These are phyloP conservation scores for Erythrocercus mccallii DNA, from an alignment of 2,113 vertebrate species.

Conservation along the genomic window DNA sequence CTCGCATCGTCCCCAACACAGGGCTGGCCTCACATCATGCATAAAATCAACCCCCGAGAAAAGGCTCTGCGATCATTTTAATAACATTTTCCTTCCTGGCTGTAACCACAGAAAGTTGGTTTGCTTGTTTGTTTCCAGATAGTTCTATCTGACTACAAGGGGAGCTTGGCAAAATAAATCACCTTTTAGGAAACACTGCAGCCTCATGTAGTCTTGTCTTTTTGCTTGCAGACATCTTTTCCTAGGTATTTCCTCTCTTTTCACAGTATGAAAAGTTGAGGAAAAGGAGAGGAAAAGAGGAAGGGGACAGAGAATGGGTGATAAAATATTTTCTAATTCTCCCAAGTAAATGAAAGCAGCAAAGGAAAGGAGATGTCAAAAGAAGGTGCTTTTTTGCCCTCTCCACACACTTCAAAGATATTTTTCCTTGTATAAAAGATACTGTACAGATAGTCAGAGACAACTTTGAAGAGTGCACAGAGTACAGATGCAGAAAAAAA, in stretches of 20 bases:
- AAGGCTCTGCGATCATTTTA: not conserved
- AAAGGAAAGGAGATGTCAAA: slow-evolving; percentile 35
- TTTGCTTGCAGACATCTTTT: slow-evolving; percentile 31
- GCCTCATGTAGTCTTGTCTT: not conserved
- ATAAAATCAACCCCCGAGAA: not conserved
- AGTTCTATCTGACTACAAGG: not conserved
- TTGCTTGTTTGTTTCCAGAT: slow-evolving; percentile 28
- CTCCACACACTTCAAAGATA: slow-evolving; percentile 1
- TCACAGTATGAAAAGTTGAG: not conserved
- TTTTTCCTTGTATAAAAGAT: not conserved
- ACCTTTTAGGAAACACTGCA: slow-evolving; percentile 12
- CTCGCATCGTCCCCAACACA: not conserved
- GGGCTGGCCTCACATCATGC: accelerated
- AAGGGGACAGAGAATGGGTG: not conserved
- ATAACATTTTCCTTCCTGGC: not conserved
- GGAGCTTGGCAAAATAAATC: slow-evolving; percentile 9
- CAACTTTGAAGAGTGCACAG: not conserved
- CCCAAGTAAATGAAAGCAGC: slow-evolving; percentile 21
- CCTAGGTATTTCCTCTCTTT: slow-evolving; percentile 40
- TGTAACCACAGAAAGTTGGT: not conserved
- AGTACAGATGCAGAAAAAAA: not conserved
- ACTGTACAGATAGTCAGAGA: not conserved
- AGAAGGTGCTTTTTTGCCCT: not conserved
- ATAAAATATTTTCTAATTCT: slow-evolving; percentile 62
- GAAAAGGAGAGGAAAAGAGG: not conserved